These are phyloP conservation scores for Gobiocypris rarus DNA, from an alignment of 2,113 vertebrate genomes.

Conservation along the genomic window DNA sequence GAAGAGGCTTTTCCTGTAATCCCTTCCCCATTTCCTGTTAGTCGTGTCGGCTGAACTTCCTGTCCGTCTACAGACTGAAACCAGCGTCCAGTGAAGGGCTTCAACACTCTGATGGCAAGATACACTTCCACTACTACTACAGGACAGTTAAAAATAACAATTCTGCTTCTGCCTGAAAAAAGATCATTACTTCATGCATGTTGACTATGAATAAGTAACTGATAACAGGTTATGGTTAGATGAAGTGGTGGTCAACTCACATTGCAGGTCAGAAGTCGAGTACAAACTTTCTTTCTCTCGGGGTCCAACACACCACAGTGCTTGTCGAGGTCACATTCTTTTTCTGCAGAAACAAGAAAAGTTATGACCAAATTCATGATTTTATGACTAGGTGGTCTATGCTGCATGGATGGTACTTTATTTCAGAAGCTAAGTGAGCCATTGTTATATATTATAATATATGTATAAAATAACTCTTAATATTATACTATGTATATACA, in stretches of 20 bases:
- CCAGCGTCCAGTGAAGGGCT: slow-evolving; percentile 5
- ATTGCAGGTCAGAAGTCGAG: slow-evolving; percentile 93
- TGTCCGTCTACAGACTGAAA: slow-evolving; percentile 34
- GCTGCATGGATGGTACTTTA: too few species aligned
- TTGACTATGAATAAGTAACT: background rate
- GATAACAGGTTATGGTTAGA: background rate
- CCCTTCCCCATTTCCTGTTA: slow-evolving; percentile 64
- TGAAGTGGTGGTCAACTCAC: slow-evolving; percentile 68
- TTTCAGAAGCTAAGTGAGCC: too few species aligned
- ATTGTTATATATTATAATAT: too few species aligned
- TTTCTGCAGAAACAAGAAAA: slow-evolving; percentile 72
- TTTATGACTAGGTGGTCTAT: too few species aligned
- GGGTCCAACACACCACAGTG: slow-evolving; percentile 92
- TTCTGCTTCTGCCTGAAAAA: background rate
- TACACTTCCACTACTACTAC: background rate
- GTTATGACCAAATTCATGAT: background rate
- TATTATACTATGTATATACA: too few species aligned
- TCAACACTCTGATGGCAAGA: background rate
- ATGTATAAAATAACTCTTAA: too few species aligned
- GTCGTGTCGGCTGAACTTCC: slow-evolving; percentile 57
- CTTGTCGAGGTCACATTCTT: slow-evolving; percentile 91
- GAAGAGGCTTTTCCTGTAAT: slow-evolving; percentile 45
- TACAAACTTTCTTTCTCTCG: slow-evolving; percentile 92
- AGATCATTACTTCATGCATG: background rate
- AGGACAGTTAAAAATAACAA: background rate